Percentiles rank a stretch among this genome's conserved stretches.
Evolutionary conservation across 2,888 invertebrate species (phyloP).

Genomic region (Synergus gifuensis): DNA sequence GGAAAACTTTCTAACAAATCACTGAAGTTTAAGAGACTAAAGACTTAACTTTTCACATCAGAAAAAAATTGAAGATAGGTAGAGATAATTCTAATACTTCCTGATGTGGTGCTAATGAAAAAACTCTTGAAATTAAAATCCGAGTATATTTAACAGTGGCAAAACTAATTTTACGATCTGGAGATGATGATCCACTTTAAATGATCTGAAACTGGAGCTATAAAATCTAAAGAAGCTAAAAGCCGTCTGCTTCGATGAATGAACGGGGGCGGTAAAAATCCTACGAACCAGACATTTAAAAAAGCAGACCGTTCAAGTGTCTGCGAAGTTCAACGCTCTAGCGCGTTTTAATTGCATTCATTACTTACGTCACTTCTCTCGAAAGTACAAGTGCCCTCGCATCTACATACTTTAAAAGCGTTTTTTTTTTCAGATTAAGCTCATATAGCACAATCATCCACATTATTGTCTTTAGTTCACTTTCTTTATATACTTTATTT

Average conservation of each 20-base stretch:
- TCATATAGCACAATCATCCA: background rate
- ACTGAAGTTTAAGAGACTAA: no score
- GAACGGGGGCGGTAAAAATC: slow-evolving; percentile 13
- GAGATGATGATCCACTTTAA: slow-evolving; percentile 19
- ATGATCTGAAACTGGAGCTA: background rate
- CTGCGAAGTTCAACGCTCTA: slow-evolving; percentile 35
- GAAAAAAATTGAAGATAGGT: background rate
- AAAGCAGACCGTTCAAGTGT: slow-evolving; percentile 36
- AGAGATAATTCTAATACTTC: background rate
- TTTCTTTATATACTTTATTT: background rate
- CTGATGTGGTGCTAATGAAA: background rate
- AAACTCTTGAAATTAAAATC: background rate
- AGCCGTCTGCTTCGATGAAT: slow-evolving; percentile 2
- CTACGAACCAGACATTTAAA: slow-evolving; percentile 20
- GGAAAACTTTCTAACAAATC: no score
- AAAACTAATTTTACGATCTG: background rate
- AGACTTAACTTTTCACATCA: no score
- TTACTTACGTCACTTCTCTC: slow-evolving; percentile 21
- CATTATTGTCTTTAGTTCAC: background rate
- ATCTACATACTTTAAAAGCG: background rate
- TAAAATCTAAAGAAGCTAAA: slow-evolving; percentile 18
- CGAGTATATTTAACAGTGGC: background rate
- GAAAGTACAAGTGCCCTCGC: slow-evolving; percentile 21
- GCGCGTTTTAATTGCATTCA: slow-evolving; percentile 36
- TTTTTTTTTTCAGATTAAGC: background rate